Evolutionary conservation across 2,888 invertebrate species (phyloP).

Genomic region (Lasius fuliginosus): DNA sequence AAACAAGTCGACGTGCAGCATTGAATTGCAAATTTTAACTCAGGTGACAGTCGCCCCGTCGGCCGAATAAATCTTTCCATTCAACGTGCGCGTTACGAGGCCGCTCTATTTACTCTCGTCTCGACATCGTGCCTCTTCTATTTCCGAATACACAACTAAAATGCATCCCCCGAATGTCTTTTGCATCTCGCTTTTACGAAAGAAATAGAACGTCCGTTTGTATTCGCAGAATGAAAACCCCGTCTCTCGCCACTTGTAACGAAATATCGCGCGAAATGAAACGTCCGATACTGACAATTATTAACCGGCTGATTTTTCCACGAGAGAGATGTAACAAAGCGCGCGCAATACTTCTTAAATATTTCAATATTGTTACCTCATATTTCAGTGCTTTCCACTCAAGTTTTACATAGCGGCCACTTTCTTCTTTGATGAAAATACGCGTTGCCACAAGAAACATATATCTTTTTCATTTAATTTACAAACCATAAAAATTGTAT

Average conservation of each 20-base stretch:
- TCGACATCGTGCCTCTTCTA: constrained; percentile 41
- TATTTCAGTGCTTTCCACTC: constrained; percentile 1
- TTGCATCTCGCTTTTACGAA: constrained; percentile 53
- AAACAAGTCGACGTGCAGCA: constrained; percentile 22
- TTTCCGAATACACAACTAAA: constrained; percentile 54
- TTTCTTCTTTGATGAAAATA: not conserved
- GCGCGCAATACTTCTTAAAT: constrained; percentile 24
- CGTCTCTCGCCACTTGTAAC: constrained; percentile 42
- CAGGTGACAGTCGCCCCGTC: constrained; percentile 26
- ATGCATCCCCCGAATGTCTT: constrained; percentile 18
- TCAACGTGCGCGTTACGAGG: constrained; percentile 37
- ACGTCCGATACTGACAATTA: constrained; percentile 51
- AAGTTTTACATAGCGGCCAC: not conserved
- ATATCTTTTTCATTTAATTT: not conserved
- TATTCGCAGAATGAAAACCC: constrained; percentile 40
- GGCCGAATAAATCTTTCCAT: constrained; percentile 51
- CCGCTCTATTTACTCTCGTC: constrained; percentile 52
- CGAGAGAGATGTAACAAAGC: not conserved
- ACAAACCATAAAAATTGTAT: not conserved
- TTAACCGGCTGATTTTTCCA: constrained; percentile 37
- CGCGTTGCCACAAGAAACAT: not conserved
- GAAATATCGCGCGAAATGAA: constrained; percentile 48
- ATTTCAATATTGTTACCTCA: constrained; percentile 38
- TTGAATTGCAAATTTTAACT: constrained; percentile 18
- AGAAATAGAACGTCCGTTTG: constrained; percentile 35